Percentiles rank a stretch among this genome's conserved stretches.
Conservation (phyloP, 2,888 invertebrate species). For the Chrysolina americana region DNA sequence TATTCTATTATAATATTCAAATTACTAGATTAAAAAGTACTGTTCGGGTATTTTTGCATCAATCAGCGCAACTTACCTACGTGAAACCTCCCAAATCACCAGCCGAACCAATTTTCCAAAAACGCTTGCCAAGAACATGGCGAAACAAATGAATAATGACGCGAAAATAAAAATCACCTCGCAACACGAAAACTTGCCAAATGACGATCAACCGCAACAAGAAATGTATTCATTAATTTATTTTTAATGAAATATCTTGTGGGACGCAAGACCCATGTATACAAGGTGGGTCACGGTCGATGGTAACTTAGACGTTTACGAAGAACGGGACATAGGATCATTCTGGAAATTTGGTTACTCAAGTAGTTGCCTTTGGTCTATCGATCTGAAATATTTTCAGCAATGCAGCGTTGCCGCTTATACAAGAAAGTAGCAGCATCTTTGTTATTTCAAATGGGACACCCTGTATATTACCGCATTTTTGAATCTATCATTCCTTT, state of each 20-base stretch:
- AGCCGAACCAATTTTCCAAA: neutral
- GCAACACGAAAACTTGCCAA: constrained; percentile 12
- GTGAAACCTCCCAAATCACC: neutral
- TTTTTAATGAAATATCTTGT: too few species aligned
- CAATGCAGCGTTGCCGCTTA: too few species aligned
- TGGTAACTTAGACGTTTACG: too few species aligned
- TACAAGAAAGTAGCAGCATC: too few species aligned
- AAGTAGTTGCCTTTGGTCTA: too few species aligned
- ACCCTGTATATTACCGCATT: too few species aligned
- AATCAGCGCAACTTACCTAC: neutral
- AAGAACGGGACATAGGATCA: too few species aligned
- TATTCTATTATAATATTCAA: too few species aligned
- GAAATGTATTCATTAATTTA: neutral
- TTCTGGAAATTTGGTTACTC: too few species aligned
- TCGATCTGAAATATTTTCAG: too few species aligned
- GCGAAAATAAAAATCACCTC: neutral
- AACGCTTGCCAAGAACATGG: constrained; percentile 10
- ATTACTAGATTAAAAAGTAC: neutral
- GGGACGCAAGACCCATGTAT: neutral
- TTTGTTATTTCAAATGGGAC: too few species aligned
- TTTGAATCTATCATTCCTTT: too few species aligned
- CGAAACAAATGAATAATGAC: constrained; percentile 12
- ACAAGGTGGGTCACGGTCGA: neutral
- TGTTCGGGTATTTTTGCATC: neutral
- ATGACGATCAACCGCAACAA: neutral